Base-by-base conservation (phyloP, 23 tunicate species). In the Botrylloides violaceus region DNA sequence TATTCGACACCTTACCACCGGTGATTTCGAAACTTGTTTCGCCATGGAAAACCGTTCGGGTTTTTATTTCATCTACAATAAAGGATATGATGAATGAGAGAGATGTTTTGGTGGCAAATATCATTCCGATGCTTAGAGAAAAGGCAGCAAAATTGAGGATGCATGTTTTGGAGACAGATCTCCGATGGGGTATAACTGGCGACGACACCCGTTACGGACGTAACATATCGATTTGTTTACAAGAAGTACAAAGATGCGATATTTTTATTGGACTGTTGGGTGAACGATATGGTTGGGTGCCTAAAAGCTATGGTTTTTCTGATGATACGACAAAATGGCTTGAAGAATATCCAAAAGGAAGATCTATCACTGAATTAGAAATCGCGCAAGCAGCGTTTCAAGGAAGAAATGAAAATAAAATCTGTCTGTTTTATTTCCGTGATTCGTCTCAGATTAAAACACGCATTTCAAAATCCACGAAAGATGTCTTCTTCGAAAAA, bases 1-100 rank as follows among this genome's bases (percentile, higher is more conserved):
- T 4, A 3, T 23, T 23, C 47, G 2, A 23, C 4, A 19, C 7
- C 9, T 65, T 59, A 48, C 0, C 71, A 21, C 73, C 70, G 0
- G 37, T 70, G 53, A 4, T 70, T 43, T n/a, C 73, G 24, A 70
- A 33, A 29, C 19, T 5, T 9, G 33, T 73, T 12, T 58, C 59
- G 27, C 71, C 76, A 3, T 37, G 58, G 32, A 32, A 43, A 50
- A 77, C 66, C 5, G 63, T 84, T 29, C 61, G 71, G 25, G 83
- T 84, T 4, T 84, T 84, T 33, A 61, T 84, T 39, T 84, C 91
- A 77, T 84, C 91, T 3, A 84, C 91, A 24, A 48, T 84, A 32
- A 84, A 61, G 63, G 91, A 84, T 38, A 84, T 84, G 91, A 47
- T 34, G 2, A 50, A 64, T 34, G 91, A 84, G 48, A 49, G 91